These are phyloP conservation scores for Xestobium rufovillosum DNA, from an alignment of 2,888 invertebrate genomes.

Conservation along the genomic window DNA sequence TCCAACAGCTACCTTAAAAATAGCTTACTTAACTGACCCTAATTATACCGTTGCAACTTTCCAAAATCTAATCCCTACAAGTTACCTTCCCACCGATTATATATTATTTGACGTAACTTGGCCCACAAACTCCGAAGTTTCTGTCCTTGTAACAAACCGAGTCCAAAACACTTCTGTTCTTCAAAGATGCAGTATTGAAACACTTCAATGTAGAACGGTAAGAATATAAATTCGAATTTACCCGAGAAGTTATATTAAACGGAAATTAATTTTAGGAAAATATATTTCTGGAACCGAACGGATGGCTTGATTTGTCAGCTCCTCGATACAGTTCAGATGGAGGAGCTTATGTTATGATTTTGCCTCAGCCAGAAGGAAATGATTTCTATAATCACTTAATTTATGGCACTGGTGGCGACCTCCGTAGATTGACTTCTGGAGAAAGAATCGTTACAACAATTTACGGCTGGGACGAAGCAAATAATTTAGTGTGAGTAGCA, in stretches of 20 bases:
- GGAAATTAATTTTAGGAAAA: slow-evolving; percentile 38
- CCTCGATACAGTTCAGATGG: slow-evolving; percentile 50
- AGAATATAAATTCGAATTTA: no score
- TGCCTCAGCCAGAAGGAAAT: slow-evolving; percentile 29
- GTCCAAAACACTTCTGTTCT: slow-evolving; percentile 59
- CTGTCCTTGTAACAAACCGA: slow-evolving; percentile 77
- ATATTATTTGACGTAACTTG: slow-evolving; percentile 66
- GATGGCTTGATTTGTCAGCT: slow-evolving; percentile 60
- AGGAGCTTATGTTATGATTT: slow-evolving; percentile 28
- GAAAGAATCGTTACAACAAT: slow-evolving; percentile 53
- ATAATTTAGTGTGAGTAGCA: slow-evolving; percentile 48
- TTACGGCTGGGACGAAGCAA: slow-evolving; percentile 54
- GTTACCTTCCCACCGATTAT: slow-evolving; percentile 53
- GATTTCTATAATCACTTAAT: slow-evolving; percentile 35
- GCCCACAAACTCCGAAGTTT: slow-evolving; percentile 58
- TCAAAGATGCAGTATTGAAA: slow-evolving; percentile 24
- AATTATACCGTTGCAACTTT: slow-evolving; percentile 13
- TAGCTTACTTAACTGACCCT: slow-evolving; percentile 49
- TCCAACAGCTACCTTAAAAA: slow-evolving; percentile 60
- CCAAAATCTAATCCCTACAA: slow-evolving; percentile 41
- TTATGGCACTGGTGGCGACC: slow-evolving; percentile 22
- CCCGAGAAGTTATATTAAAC: no score
- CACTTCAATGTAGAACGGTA: no score
- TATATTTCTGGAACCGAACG: slow-evolving; percentile 52
- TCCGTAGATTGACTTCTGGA: slow-evolving; percentile 49